These are phyloP conservation scores for Xyrauchen texanus DNA, from an alignment of 2,113 vertebrate species.

Conservation along the genomic window DNA sequence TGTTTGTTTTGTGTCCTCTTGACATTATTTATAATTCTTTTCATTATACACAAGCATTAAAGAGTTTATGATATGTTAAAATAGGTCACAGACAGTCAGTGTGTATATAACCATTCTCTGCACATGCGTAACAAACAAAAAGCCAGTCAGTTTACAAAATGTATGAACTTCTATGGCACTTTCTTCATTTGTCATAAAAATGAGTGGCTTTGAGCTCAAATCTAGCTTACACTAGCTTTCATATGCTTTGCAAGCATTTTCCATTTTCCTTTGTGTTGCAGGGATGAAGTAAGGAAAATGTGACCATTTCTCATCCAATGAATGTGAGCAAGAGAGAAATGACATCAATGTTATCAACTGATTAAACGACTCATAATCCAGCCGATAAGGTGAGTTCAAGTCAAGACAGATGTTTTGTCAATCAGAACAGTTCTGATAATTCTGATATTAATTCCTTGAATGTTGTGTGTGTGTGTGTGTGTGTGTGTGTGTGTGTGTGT, in stretches of 20 bases:
- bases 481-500: too few relatives aligned
- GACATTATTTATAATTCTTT: too few relatives aligned
- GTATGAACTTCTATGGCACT: too few relatives aligned
- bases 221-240: slow-evolving; percentile 16
- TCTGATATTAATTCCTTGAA: too few relatives aligned
- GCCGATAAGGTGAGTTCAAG: slow-evolving; percentile 59
- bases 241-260: slow-evolving; percentile 52
- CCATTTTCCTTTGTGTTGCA: slow-evolving; percentile 60
- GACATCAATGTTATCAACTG: slow-evolving; percentile 65
- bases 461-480: too few relatives aligned
- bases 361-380: slow-evolving; percentile 48
- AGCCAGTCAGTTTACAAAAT: too few relatives aligned
- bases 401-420: neutral
- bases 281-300: slow-evolving; percentile 51
- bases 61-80: too few relatives aligned
- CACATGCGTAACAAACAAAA: neutral
- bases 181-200: neutral
- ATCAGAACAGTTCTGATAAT: too few relatives aligned
- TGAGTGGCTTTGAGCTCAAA: neutral
- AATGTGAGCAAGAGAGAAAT: slow-evolving; percentile 57
- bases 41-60: too few relatives aligned
- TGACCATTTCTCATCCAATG: slow-evolving; percentile 50
- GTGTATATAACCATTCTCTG: neutral
- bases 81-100: neutral
- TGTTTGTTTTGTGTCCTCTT: too few relatives aligned